Conservation (phyloP, 2,113 vertebrate genomes). For the Colistium nudipinnis region DNA sequence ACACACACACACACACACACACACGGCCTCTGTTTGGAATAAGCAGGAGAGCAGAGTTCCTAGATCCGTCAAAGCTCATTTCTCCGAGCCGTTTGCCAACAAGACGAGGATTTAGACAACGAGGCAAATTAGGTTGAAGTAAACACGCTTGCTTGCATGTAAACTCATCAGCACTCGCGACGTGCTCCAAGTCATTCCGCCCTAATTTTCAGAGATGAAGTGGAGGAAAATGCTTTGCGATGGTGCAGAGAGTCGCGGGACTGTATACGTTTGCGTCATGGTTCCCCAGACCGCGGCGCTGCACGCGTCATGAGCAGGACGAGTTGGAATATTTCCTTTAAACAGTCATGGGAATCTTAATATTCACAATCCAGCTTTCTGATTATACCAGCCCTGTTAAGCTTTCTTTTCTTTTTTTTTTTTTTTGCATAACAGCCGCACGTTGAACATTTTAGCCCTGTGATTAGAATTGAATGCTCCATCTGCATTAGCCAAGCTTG, state of each 20-base stretch:
- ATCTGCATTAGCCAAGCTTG: slow-evolving; percentile 17
- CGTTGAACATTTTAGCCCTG: slow-evolving; percentile 26
- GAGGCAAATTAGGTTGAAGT: slow-evolving; percentile 57
- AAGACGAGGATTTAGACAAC: slow-evolving; percentile 46
- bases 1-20: slow-evolving; percentile 9
- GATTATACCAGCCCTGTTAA: slow-evolving; percentile 30
- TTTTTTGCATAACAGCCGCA: slow-evolving; percentile 34
- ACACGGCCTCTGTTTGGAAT: slow-evolving; percentile 9
- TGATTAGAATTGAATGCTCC: slow-evolving; percentile 30
- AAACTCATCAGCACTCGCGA: slow-evolving; percentile 61
- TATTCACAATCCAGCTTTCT: slow-evolving; percentile 53
- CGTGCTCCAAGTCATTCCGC: slow-evolving; percentile 52
- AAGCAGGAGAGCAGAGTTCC: slow-evolving; percentile 45
- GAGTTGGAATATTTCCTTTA: slow-evolving; percentile 56
- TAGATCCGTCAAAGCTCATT: slow-evolving; percentile 57
- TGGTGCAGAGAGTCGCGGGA: slow-evolving; percentile 25
- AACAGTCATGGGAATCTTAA: slow-evolving; percentile 66
- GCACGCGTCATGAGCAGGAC: slow-evolving; percentile 48
- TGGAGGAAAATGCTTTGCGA: slow-evolving; percentile 48
- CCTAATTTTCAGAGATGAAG: slow-evolving; percentile 44
- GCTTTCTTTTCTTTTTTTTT: slow-evolving; percentile 18
- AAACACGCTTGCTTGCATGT: slow-evolving; percentile 65
- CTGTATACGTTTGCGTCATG: slow-evolving; percentile 54
- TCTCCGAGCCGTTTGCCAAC: slow-evolving; percentile 38
- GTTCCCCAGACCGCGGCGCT: slow-evolving; percentile 42